Percentiles rank a stretch among this genome's conserved stretches.
phyloP scores from a whole-genome alignment of 2,888 invertebrate species.

The Amorpha juglandis region DNA sequence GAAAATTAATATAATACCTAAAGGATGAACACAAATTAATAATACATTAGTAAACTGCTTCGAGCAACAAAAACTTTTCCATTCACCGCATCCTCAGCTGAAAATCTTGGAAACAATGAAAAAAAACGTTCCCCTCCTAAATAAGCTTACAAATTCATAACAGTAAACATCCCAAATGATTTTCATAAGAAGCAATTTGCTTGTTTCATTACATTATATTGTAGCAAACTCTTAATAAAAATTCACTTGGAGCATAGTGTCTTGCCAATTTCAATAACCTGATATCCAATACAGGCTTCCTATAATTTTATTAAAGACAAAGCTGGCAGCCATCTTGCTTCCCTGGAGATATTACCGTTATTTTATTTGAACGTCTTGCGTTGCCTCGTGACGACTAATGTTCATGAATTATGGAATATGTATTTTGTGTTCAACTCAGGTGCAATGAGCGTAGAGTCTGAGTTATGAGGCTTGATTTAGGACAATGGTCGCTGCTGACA shows the following conservation, averaged over 20 bases:
- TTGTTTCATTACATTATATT: slow-evolving; percentile 10
- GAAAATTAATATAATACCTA: background rate
- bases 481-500: background rate
- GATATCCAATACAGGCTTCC: slow-evolving; percentile 32
- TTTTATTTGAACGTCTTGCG: slow-evolving; percentile 25
- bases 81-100: background rate
- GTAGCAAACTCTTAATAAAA: slow-evolving; percentile 9
- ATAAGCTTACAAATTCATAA: background rate
- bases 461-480: slow-evolving; percentile 6
- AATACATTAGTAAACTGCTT: background rate
- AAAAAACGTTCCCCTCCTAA: background rate
- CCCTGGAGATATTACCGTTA: slow-evolving; percentile 29
- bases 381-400: slow-evolving; percentile 47
- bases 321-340: slow-evolving; percentile 32
- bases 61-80: background rate
- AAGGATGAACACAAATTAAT: background rate
- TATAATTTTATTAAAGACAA: slow-evolving; percentile 36
- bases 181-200: background rate
- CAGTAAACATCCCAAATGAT: background rate
- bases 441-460: slow-evolving; percentile 26
- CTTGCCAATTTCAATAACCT: slow-evolving; percentile 31
- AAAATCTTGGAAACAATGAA: background rate
- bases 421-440: slow-evolving; percentile 42
- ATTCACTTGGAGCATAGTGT: slow-evolving; percentile 22
- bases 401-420: slow-evolving; percentile 64